These are phyloP conservation scores for Glaucomys volans DNA, from an alignment of 2,113 vertebrate genomes.

Conservation along the genomic window DNA sequence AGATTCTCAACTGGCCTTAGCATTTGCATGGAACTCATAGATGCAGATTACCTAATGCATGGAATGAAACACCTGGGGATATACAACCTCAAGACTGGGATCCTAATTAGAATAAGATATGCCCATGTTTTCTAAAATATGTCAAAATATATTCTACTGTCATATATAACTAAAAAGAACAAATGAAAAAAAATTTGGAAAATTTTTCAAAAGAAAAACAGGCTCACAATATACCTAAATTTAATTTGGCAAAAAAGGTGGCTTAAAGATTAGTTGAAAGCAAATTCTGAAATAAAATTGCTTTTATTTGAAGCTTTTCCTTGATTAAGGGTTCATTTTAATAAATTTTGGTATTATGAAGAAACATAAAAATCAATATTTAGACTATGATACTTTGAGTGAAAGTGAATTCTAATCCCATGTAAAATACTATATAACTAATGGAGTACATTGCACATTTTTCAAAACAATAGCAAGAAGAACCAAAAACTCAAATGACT, in stretches of 20 bases:
- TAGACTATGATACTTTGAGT: background rate
- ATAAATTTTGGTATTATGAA: background rate
- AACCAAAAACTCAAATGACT: background rate
- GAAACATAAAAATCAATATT: background rate
- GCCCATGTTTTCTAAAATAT: no score
- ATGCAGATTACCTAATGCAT: background rate
- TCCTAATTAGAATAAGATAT: no score
- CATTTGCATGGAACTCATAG: background rate
- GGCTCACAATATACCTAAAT: background rate
- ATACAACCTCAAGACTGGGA: no score
- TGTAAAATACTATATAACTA: background rate
- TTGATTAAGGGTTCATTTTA: background rate
- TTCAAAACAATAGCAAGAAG: background rate
- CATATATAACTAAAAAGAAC: no score
- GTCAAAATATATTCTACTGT: no score
- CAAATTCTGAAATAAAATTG: background rate
- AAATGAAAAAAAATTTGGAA: no score
- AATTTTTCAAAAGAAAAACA: no score
- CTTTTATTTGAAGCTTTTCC: background rate
- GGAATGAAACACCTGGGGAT: background rate
- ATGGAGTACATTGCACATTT: background rate
- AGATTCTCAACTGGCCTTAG: background rate
- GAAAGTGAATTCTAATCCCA: background rate
- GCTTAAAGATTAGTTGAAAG: background rate
- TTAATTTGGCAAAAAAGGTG: background rate